These are phyloP conservation scores for Engraulis encrasicolus DNA, from an alignment of 2,113 vertebrate species.

Conservation along the genomic window DNA sequence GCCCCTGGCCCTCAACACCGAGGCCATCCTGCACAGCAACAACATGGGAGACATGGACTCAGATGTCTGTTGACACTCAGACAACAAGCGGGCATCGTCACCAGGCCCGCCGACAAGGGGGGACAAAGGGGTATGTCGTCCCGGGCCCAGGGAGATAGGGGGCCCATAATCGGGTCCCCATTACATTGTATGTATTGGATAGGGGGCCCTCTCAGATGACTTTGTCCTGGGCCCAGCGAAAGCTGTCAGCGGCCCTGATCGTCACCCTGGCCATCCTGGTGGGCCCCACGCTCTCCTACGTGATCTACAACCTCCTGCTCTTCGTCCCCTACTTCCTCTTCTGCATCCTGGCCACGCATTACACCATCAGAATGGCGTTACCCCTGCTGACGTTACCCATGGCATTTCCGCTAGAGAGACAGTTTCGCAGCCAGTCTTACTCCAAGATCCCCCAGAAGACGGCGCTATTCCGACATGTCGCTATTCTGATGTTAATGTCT, in stretches of 20 bases:
- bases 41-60: constrained; percentile 97
- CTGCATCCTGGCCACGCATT: constrained; percentile 90
- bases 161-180: too few relatives aligned
- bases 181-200: too few relatives aligned
- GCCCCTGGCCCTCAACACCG: constrained; percentile 92
- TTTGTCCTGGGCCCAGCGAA: too few relatives aligned
- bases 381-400: constrained; percentile 93
- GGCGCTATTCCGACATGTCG: too few relatives aligned
- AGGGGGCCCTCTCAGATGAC: too few relatives aligned
- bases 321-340: constrained; percentile 93
- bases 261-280: constrained; percentile 96
- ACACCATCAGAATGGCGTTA: constrained; percentile 93
- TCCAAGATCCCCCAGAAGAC: constrained; percentile 92
- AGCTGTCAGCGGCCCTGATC: too few relatives aligned
- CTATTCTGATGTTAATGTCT: too few relatives aligned
- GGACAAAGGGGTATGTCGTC: too few relatives aligned
- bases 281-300: constrained; percentile 89
- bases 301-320: constrained; percentile 88
- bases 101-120: too few relatives aligned
- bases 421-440: constrained; percentile 89
- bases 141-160: too few relatives aligned
- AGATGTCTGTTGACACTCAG: too few relatives aligned
- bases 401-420: constrained; percentile 92
- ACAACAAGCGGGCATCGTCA: constrained; percentile 90
- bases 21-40: constrained; percentile 98